Evolutionary conservation across 2,888 invertebrate species (phyloP).

Genomic region (Tenthredo distinguenda): DNA sequence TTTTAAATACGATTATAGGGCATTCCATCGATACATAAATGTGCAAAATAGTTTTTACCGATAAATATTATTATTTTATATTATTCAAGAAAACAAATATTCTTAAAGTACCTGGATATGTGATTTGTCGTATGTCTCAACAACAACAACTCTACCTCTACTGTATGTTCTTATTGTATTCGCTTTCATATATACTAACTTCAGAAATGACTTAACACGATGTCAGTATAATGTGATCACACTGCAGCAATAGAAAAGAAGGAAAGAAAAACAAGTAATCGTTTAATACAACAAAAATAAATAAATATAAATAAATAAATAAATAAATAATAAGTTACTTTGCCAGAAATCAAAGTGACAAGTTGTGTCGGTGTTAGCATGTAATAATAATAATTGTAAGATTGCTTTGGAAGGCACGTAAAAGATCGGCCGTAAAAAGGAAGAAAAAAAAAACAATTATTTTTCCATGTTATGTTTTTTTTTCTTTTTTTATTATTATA

Average conservation of each 20-base stretch:
- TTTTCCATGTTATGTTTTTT: constrained; percentile 49
- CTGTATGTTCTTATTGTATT: constrained; percentile 10
- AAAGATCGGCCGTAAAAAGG: constrained; percentile 13
- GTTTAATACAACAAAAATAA: background rate
- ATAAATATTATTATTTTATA: constrained; percentile 27
- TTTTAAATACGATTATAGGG: constrained; percentile 26
- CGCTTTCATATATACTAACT: background rate
- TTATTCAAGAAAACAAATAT: constrained; percentile 14
- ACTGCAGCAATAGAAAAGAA: background rate
- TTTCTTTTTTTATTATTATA: constrained; percentile 54
- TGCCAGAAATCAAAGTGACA: constrained; percentile 40
- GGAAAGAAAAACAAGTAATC: background rate
- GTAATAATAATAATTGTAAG: constrained; percentile 35
- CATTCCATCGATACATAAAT: constrained; percentile 44
- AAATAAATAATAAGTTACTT: constrained; percentile 29
- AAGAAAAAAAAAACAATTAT: constrained; percentile 25
- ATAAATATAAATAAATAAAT: background rate
- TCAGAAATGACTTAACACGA: background rate
- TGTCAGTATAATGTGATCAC: background rate
- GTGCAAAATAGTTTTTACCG: constrained; percentile 38
- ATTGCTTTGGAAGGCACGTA: constrained; percentile 43
- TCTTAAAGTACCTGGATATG: constrained; percentile 43
- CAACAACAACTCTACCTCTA: constrained; percentile 7
- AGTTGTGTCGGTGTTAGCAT: constrained; percentile 28
- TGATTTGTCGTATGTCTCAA: constrained; percentile 32